These are phyloP conservation scores for Salvelinus alpinus DNA, from an alignment of 2,113 vertebrate species.

Conservation along the genomic window DNA sequence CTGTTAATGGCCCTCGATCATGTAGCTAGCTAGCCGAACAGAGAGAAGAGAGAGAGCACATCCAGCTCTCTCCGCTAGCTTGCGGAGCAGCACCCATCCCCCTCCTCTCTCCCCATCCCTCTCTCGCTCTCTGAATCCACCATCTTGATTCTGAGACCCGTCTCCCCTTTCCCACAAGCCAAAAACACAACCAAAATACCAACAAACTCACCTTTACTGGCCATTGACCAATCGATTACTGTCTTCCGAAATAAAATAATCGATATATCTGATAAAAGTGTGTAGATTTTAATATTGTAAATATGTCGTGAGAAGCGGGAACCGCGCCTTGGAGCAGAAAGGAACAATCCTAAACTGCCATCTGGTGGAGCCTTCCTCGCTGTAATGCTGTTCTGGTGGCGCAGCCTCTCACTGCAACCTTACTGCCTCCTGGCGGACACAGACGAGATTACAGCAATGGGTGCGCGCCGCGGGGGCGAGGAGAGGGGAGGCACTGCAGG, in stretches of 20 bases:
- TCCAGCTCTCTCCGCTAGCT: constrained; percentile 61
- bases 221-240: constrained; percentile 74
- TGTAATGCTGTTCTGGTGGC: constrained; percentile 95
- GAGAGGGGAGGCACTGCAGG: constrained; percentile 47
- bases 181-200: constrained; percentile 75
- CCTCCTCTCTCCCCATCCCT: constrained; percentile 67
- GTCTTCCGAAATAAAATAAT: constrained; percentile 64
- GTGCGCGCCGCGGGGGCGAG: constrained; percentile 68
- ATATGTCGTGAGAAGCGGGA: constrained; percentile 79
- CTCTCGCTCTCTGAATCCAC: constrained; percentile 73
- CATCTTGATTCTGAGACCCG: constrained; percentile 92
- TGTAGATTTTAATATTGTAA: constrained; percentile 76
- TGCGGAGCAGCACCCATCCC: constrained; percentile 75
- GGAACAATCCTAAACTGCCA: constrained; percentile 99
- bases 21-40: constrained; percentile 59
- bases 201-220: constrained; percentile 78
- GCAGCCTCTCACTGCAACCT: constrained; percentile 84
- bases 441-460: constrained; percentile 48
- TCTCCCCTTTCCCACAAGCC: constrained; percentile 77
- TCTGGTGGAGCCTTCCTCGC: constrained; percentile 97
- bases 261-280: constrained; percentile 60
- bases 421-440: constrained; percentile 87
- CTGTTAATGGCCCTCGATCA: not conserved
- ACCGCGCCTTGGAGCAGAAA: constrained; percentile 89
- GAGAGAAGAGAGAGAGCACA: constrained; percentile 56